A percentile compares a stretch with the other conserved stretches of the same genome.
These are phyloP conservation scores for Platerodrilus igneus DNA, from an alignment of 2,888 invertebrate genomes.

Conservation along the genomic window DNA sequence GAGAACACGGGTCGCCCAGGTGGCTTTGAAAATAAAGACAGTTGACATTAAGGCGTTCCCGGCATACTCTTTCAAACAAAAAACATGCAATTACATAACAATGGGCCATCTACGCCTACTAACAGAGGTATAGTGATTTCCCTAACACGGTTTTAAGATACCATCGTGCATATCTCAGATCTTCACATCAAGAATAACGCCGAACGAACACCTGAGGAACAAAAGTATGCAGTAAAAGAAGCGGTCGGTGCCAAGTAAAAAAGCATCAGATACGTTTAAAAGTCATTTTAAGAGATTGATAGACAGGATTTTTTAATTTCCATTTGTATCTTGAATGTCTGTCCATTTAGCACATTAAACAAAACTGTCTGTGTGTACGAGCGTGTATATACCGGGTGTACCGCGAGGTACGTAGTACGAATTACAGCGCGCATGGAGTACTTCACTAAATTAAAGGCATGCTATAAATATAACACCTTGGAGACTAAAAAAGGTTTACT, in stretches of 20 bases:
- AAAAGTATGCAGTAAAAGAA: constrained; percentile 26
- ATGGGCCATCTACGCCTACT: constrained; percentile 49
- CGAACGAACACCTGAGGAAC: constrained; percentile 35
- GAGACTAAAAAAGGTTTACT: too few relatives aligned
- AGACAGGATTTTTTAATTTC: constrained; percentile 44
- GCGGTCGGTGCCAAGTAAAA: constrained; percentile 39
- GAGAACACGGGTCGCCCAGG: constrained; percentile 38
- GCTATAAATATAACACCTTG: too few relatives aligned
- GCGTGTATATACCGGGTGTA: too few relatives aligned
- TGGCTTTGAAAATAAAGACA: constrained; percentile 45
- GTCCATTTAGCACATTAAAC: constrained; percentile 44
- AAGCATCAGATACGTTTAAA: constrained; percentile 46
- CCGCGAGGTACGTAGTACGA: too few relatives aligned
- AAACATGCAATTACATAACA: constrained; percentile 49
- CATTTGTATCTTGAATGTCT: constrained; percentile 38
- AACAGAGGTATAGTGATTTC: constrained; percentile 47
- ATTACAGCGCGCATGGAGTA: too few relatives aligned
- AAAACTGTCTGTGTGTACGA: too few relatives aligned
- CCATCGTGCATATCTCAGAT: constrained; percentile 34
- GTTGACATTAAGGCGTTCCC: constrained; percentile 48
- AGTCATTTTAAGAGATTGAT: constrained; percentile 46
- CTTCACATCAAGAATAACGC: constrained; percentile 33
- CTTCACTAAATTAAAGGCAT: too few relatives aligned
- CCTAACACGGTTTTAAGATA: constrained; percentile 41
- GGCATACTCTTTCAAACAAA: constrained; percentile 47